Percentiles rank a stretch among this genome's conserved stretches.
These are phyloP conservation scores for Diprion similis DNA, from an alignment of 1,140 invertebrate genomes.

Conservation along the genomic window DNA sequence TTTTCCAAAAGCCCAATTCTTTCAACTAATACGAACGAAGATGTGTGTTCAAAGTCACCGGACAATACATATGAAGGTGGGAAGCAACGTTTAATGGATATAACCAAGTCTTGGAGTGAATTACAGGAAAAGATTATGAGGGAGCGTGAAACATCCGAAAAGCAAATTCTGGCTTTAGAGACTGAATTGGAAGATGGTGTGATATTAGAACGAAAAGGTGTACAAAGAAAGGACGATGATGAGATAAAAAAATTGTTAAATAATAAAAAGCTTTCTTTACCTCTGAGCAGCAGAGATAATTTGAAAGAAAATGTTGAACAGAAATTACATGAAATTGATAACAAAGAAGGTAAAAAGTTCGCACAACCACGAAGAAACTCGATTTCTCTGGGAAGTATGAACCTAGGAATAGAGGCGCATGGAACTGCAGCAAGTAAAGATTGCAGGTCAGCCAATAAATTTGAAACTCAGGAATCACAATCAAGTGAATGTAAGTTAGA, in stretches of 20 bases:
- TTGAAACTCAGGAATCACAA: background rate
- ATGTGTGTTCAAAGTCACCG: background rate
- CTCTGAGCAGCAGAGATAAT: background rate
- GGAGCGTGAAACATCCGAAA: slow-evolving; percentile 28
- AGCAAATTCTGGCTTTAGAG: slow-evolving; percentile 23
- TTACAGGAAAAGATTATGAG: slow-evolving; percentile 26
- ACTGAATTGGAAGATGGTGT: slow-evolving; percentile 13
- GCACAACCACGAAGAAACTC: background rate
- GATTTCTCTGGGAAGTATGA: background rate
- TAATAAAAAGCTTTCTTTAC: background rate
- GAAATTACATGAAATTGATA: background rate
- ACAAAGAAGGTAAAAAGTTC: background rate
- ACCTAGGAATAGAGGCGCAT: background rate
- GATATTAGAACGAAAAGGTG: background rate
- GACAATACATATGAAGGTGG: slow-evolving; percentile 15
- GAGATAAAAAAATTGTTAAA: background rate
- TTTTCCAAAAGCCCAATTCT: background rate
- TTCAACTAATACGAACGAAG: background rate
- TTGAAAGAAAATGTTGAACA: background rate
- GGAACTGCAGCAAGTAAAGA: background rate
- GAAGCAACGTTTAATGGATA: slow-evolving; percentile 19
- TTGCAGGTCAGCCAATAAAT: background rate
- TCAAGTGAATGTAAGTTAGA: background rate
- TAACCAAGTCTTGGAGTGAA: slow-evolving; percentile 32
- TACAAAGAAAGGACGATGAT: background rate